Conservation (phyloP, 37 sponge, comb jelly and placozoan genomes). For the Geodia barretti region DNA sequence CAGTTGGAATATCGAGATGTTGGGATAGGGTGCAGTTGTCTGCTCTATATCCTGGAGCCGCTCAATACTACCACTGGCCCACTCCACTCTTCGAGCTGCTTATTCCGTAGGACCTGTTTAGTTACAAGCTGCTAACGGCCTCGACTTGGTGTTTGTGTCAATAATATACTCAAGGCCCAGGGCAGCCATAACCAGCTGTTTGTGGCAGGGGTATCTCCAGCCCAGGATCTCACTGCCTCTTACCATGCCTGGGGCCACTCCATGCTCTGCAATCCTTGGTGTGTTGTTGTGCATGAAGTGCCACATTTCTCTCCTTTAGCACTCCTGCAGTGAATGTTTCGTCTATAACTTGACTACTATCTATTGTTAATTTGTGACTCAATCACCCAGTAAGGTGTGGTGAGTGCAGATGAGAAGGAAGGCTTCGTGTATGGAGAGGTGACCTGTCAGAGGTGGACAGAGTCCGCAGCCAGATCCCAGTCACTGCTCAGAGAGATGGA, state of each 20-base stretch:
- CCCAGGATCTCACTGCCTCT: conserved; percentile 74
- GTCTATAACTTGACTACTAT: background rate
- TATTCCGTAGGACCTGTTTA: too few relatives aligned
- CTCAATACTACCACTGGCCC: conserved; percentile 99
- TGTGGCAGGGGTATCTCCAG: conserved; percentile 77
- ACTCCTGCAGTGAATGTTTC: background rate
- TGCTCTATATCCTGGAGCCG: conserved; percentile 89
- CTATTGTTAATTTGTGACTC: too few relatives aligned
- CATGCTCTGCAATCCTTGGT: conserved; percentile 84
- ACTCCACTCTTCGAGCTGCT: conserved; percentile 93
- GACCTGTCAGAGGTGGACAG: conserved; percentile 46
- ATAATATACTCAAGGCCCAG: conserved; percentile 5
- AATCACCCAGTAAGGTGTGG: conserved; percentile 38
- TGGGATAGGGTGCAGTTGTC: conserved; percentile 66
- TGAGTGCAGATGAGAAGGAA: conserved; percentile 56
- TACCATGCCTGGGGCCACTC: conserved; percentile 91
- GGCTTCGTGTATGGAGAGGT: conserved; percentile 68
- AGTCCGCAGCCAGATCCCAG: conserved; percentile 50
- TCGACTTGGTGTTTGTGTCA: background rate
- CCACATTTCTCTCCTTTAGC: background rate
- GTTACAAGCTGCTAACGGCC: conserved; percentile 41
- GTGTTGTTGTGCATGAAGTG: background rate
- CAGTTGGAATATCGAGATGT: background rate
- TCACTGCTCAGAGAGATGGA: conserved; percentile 42
- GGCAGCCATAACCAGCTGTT: conserved; percentile 79